Percentiles rank a stretch among this genome's conserved stretches.
Conservation (phyloP, 2,888 invertebrate species). For the Cephus pygmeus region DNA sequence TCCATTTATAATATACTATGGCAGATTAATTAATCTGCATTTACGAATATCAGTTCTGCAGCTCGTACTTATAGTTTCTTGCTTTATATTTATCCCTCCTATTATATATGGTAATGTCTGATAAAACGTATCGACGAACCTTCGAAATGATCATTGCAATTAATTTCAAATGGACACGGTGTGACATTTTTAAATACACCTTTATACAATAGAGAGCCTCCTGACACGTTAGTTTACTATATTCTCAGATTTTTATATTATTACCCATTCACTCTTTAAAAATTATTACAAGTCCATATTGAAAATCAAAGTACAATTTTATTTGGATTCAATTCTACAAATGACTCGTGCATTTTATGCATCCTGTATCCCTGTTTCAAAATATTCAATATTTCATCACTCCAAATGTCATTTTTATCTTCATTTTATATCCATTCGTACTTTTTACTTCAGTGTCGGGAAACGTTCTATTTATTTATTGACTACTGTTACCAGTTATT, state of each 20-base stretch:
- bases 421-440: not conserved
- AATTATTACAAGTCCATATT: not conserved
- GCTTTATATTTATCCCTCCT: conserved; percentile 12
- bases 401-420: not conserved
- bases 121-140: not conserved
- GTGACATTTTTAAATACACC: conserved; percentile 1
- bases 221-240: not conserved
- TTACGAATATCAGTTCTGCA: conserved; percentile 46
- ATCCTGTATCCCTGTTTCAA: not conserved
- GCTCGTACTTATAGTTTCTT: conserved; percentile 28
- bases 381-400: not conserved
- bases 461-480: conserved; percentile 44
- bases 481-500: conserved; percentile 52
- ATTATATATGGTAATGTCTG: conserved; percentile 1
- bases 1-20: conserved; percentile 35
- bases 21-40: conserved; percentile 37
- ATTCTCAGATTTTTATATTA: not conserved
- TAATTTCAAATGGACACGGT: conserved; percentile 4
- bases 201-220: not conserved
- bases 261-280: not conserved
- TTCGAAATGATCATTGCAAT: not conserved
- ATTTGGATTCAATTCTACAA: not conserved
- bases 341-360: not conserved
- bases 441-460: conserved; percentile 9
- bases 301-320: not conserved